phyloP scores from a whole-genome alignment of 2,113 vertebrate species.

The Chloroceryle aenea region DNA sequence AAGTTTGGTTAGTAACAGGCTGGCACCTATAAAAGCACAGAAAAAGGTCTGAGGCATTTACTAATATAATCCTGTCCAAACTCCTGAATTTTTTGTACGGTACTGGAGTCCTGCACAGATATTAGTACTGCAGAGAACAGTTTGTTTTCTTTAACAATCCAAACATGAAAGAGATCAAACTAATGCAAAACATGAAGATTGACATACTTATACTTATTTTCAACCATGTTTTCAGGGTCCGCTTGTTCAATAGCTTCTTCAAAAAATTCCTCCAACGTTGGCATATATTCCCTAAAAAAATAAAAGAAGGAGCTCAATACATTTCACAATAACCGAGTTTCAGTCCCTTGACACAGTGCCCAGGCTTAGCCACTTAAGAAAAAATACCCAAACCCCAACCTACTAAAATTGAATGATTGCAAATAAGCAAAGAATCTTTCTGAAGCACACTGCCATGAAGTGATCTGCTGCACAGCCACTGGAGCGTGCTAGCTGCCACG shows the following conservation, averaged over 20 bases:
- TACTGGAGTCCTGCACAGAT: not conserved
- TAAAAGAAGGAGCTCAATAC: not conserved
- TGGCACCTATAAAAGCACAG: not conserved
- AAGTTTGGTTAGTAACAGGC: not conserved
- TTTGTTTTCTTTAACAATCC: not conserved
- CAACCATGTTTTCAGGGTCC: slow-evolving; percentile 96
- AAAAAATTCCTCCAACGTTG: slow-evolving; percentile 95
- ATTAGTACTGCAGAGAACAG: not conserved
- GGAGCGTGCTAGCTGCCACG: rapidly evolving
- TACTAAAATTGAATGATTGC: not conserved
- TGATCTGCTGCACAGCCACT: not conserved
- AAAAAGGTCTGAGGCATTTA: not conserved
- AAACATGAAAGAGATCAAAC: not conserved
- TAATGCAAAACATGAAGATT: not conserved
- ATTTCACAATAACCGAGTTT: not conserved
- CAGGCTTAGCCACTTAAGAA: not conserved
- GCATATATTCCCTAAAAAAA: slow-evolving; percentile 91
- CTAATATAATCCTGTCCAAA: not conserved
- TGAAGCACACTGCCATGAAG: not conserved
- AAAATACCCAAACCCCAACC: not conserved
- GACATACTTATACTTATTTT: slow-evolving; percentile 95
- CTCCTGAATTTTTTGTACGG: not conserved
- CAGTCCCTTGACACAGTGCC: not conserved
- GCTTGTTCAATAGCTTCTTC: slow-evolving; percentile 98
- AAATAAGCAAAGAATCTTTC: not conserved